Percentiles rank a stretch among this genome's conserved stretches.
Evolutionary conservation across 2,113 vertebrate genomes (phyloP).

Genomic region (Serinus canaria): DNA sequence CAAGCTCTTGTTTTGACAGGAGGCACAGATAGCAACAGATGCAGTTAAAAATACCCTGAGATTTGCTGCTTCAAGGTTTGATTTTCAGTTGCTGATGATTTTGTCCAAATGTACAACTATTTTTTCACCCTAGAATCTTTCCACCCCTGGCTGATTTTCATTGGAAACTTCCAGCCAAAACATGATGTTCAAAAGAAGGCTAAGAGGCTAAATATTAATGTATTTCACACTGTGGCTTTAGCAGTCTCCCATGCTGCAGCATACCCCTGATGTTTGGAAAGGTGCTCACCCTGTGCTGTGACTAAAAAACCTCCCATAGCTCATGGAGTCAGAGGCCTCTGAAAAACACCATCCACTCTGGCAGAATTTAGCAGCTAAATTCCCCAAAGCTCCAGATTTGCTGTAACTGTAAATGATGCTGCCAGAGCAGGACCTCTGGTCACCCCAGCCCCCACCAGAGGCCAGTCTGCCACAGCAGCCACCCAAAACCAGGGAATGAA

Average conservation of each 20-base stretch:
- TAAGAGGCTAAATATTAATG: not conserved
- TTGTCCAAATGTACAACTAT: not conserved
- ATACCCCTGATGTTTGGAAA: not conserved
- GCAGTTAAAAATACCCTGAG: not conserved
- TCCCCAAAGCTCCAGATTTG: not conserved
- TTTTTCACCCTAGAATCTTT: not conserved
- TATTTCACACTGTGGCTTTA: not conserved
- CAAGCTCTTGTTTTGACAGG: not conserved
- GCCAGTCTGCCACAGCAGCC: too few species aligned
- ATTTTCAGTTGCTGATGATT: not conserved
- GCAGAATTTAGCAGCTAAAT: not conserved
- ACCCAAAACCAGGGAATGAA: not conserved
- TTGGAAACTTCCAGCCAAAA: not conserved
- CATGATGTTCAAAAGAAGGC: not conserved
- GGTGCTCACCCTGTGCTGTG: not conserved
- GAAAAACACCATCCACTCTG: not conserved
- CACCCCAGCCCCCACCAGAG: not conserved
- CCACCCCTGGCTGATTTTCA: not conserved
- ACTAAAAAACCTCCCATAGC: not conserved
- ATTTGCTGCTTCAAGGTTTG: not conserved
- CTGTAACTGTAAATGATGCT: accelerated
- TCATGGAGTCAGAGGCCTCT: not conserved
- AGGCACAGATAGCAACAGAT: not conserved
- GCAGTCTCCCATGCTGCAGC: not conserved
- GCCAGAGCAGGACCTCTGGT: not conserved